These are phyloP conservation scores for Atherinosoma microstoma DNA, from an alignment of 2,797 vertebrate species.

Conservation along the genomic window DNA sequence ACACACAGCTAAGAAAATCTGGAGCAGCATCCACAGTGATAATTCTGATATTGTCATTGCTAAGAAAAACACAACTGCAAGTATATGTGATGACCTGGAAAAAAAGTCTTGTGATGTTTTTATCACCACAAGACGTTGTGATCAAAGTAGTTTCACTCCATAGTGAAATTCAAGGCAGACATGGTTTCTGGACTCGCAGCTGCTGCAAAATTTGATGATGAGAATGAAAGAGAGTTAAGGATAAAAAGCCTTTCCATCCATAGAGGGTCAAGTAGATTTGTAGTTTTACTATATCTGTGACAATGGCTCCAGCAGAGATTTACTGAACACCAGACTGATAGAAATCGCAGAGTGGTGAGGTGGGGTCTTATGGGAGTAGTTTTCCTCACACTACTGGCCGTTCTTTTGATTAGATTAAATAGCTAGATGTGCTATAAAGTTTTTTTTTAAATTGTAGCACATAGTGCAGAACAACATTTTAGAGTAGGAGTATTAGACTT, in stretches of 20 bases:
- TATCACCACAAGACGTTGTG: slow-evolving; percentile 1
- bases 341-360: slow-evolving; percentile 58
- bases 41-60: neutral
- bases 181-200: slow-evolving; percentile 54
- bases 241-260: slow-evolving; percentile 68
- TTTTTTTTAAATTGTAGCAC: neutral
- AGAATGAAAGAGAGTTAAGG: slow-evolving; percentile 46
- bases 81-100: slow-evolving; percentile 23
- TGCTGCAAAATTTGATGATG: slow-evolving; percentile 42
- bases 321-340: slow-evolving; percentile 53
- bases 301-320: slow-evolving; percentile 61
- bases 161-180: slow-evolving; percentile 49
- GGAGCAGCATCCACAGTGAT: slow-evolving; percentile 9
- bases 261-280: slow-evolving; percentile 71
- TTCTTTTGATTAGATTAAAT: slow-evolving; percentile 57
- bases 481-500: slow-evolving; percentile 18
- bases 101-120: slow-evolving; percentile 4
- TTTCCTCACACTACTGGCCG: slow-evolving; percentile 35
- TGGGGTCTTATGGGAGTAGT: slow-evolving; percentile 49
- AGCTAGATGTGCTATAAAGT: slow-evolving; percentile 35
- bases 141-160: slow-evolving; percentile 51
- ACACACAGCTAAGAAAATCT: slow-evolving; percentile 11
- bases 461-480: slow-evolving; percentile 6
- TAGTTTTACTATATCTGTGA: slow-evolving; percentile 61
- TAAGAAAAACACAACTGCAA: slow-evolving; percentile 17